Evolutionary conservation across 2,113 vertebrate genomes (phyloP).

Genomic region (Labeo catla): DNA sequence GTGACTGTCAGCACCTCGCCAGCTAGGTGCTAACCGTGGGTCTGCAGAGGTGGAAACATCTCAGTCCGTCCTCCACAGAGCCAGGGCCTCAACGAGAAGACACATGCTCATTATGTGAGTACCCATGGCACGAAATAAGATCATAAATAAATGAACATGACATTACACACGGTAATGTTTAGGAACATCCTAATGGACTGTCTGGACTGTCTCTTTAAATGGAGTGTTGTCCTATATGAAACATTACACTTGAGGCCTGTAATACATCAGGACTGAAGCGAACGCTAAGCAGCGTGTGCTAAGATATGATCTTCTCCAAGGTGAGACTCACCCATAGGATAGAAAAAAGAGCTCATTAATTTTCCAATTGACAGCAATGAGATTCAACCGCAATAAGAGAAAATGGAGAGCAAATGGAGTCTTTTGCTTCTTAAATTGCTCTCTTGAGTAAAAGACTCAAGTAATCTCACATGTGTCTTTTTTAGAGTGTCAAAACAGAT

Average conservation of each 20-base stretch:
- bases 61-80: slow-evolving; percentile 53
- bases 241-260: slow-evolving; percentile 18
- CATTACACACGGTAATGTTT: slow-evolving; percentile 11
- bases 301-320: slow-evolving; percentile 23
- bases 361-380: slow-evolving; percentile 9
- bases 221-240: slow-evolving; percentile 31
- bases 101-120: background rate
- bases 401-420: slow-evolving; percentile 29
- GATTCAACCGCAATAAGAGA: slow-evolving; percentile 17
- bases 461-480: background rate
- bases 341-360: slow-evolving; percentile 15
- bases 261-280: background rate
- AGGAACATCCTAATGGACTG: slow-evolving; percentile 28
- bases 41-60: slow-evolving; percentile 70
- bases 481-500: background rate
- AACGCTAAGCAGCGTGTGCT: background rate
- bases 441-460: slow-evolving; percentile 11
- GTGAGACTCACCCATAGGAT: slow-evolving; percentile 18
- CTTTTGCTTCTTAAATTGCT: slow-evolving; percentile 15
- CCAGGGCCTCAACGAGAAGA: background rate
- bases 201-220: no score
- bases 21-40: slow-evolving; percentile 65
- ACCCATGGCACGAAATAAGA: background rate
- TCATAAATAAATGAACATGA: slow-evolving; percentile 10
- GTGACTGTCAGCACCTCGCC: slow-evolving; percentile 65